Percentiles rank a stretch among this genome's conserved stretches.
Evolutionary conservation across 2,797 vertebrate species (phyloP).

Genomic region (Eutrigla gurnardus): DNA sequence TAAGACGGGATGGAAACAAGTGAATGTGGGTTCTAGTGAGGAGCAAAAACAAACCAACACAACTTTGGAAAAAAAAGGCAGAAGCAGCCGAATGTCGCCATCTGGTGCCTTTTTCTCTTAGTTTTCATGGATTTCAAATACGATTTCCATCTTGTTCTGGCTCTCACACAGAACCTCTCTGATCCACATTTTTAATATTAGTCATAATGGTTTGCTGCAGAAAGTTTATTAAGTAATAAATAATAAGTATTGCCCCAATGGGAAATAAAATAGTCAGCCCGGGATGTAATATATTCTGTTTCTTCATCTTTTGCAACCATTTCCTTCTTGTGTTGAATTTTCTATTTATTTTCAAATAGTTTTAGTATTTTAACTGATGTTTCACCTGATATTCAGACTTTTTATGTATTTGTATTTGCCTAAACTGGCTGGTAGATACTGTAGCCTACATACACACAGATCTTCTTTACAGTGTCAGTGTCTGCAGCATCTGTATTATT

Average conservation of each 20-base stretch:
- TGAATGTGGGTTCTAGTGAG: neutral
- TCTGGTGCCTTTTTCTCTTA: slow-evolving; percentile 58
- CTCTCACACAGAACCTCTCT: neutral
- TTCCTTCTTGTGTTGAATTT: neutral
- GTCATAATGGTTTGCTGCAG: neutral
- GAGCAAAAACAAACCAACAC: neutral
- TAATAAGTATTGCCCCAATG: neutral
- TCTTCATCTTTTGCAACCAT: neutral
- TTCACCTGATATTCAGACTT: neutral
- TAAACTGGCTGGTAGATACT: neutral
- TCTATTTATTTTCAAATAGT: neutral
- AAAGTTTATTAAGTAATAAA: neutral
- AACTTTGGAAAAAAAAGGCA: neutral
- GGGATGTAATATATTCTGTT: neutral
- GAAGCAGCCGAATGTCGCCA: slow-evolving; percentile 55
- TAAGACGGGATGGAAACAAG: neutral
- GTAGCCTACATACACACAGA: neutral
- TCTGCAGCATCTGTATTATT: neutral
- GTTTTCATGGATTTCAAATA: neutral
- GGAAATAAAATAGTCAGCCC: neutral
- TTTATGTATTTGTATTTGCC: slow-evolving; percentile 12
- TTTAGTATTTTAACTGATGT: neutral
- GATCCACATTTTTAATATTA: neutral
- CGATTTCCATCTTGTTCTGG: neutral
- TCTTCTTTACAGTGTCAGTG: neutral